These are phyloP conservation scores for Athripsodes cinereus DNA, from an alignment of 2,888 invertebrate genomes.

Conservation along the genomic window DNA sequence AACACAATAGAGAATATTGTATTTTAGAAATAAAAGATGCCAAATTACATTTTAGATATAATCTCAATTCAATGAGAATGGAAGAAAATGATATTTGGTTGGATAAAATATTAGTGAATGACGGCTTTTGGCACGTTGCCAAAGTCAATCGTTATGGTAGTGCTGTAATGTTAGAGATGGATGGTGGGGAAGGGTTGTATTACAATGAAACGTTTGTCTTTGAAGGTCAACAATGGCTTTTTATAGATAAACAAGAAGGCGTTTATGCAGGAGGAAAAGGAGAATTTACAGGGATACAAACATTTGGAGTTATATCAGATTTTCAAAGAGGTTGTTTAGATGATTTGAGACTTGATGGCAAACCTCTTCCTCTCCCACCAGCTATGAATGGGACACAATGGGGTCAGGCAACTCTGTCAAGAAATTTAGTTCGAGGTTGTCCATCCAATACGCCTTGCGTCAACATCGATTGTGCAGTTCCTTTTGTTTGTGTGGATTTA, in stretches of 20 bases:
- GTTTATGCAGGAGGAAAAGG: conserved; percentile 97
- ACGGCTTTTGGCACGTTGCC: conserved; percentile 96
- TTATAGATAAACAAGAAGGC: conserved; percentile 91
- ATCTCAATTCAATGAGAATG: conserved; percentile 83
- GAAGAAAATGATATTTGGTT: conserved; percentile 89
- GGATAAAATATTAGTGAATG: conserved; percentile 82
- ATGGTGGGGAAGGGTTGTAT: conserved; percentile 89
- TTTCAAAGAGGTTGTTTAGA: conserved; percentile 82
- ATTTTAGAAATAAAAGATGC: conserved; percentile 88
- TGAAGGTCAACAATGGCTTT: conserved; percentile 84
- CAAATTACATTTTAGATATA: conserved; percentile 83
- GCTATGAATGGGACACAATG: conserved; percentile 94
- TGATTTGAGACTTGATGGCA: conserved; percentile 80
- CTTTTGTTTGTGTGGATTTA: conserved; percentile 92
- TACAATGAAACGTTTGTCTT: conserved; percentile 91
- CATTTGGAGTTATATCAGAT: conserved; percentile 90
- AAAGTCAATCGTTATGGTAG: conserved; percentile 86
- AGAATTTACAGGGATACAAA: conserved; percentile 88
- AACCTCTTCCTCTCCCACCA: conserved; percentile 88
- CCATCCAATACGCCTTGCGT: conserved; percentile 92
- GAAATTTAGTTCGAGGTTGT: conserved; percentile 87
- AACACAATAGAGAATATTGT: conserved; percentile 90
- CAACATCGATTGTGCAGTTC: conserved; percentile 87
- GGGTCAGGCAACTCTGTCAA: conserved; percentile 91
- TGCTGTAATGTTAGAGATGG: conserved; percentile 85